Evolutionary conservation across 2,888 invertebrate species (phyloP).

Genomic region (Micropterix aruncella): DNA sequence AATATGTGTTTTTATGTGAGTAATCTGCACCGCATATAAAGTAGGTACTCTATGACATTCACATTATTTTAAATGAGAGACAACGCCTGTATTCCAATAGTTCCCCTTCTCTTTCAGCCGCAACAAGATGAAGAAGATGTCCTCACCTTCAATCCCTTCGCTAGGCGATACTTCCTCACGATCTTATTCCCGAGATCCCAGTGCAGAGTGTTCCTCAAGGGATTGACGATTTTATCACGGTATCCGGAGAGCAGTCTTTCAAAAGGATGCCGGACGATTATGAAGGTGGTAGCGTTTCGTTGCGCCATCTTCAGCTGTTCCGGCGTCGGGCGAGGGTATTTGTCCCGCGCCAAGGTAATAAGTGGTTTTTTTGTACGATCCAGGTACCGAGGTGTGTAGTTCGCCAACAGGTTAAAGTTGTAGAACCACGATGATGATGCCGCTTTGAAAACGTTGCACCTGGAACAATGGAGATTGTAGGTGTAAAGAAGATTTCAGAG

Average conservation of each 20-base stretch:
- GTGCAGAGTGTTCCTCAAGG: slow-evolving; percentile 69
- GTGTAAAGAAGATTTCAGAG: too few species aligned
- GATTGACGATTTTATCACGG: slow-evolving; percentile 72
- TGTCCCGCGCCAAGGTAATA: slow-evolving; percentile 61
- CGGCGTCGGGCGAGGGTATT: slow-evolving; percentile 62
- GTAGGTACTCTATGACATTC: too few species aligned
- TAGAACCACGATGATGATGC: slow-evolving; percentile 90
- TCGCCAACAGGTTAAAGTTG: slow-evolving; percentile 76
- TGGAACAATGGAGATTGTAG: too few species aligned
- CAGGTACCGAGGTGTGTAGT: slow-evolving; percentile 63
- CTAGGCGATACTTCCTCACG: slow-evolving; percentile 59
- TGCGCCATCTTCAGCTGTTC: slow-evolving; percentile 60
- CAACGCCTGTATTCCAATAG: too few species aligned
- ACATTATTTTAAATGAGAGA: too few species aligned
- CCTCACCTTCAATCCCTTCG: slow-evolving; percentile 35
- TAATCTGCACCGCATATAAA: too few species aligned
- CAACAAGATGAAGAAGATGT: slow-evolving; percentile 1
- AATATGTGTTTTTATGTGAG: too few species aligned
- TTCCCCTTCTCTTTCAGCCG: too few species aligned
- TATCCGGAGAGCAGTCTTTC: slow-evolving; percentile 71
- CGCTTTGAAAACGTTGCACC: slow-evolving; percentile 71
- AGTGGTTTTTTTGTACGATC: slow-evolving; percentile 67
- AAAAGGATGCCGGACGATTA: slow-evolving; percentile 71
- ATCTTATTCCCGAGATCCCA: slow-evolving; percentile 68
- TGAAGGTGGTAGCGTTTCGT: slow-evolving; percentile 62